Conservation (phyloP, 2,113 vertebrate species). For the Gobius niger region DNA sequence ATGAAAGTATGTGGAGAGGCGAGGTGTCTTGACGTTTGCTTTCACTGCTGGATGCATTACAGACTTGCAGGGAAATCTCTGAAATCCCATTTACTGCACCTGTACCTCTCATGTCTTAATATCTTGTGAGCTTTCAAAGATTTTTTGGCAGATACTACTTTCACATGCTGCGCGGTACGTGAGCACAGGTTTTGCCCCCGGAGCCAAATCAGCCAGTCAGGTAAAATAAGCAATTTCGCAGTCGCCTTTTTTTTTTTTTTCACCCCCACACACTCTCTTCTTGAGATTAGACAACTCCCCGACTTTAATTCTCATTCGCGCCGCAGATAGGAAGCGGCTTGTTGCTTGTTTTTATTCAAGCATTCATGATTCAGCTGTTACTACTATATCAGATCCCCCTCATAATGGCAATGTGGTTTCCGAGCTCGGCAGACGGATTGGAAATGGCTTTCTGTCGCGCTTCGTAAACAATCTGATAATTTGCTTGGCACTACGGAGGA, state of each 20-base stretch:
- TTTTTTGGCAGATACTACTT: slow-evolving; percentile 29
- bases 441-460: slow-evolving; percentile 48
- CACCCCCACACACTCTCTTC: background rate
- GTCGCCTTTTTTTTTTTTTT: slow-evolving; percentile 21
- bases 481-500: slow-evolving; percentile 19
- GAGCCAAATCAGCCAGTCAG: slow-evolving; percentile 50
- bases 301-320: slow-evolving; percentile 46
- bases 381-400: slow-evolving; percentile 45
- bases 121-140: slow-evolving; percentile 20
- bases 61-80: background rate
- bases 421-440: slow-evolving; percentile 25
- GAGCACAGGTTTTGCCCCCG: slow-evolving; percentile 24
- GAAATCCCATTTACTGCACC: slow-evolving; percentile 7
- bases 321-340: slow-evolving; percentile 44
- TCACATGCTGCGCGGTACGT: slow-evolving; percentile 26
- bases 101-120: slow-evolving; percentile 19
- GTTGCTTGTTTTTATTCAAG: slow-evolving; percentile 45
- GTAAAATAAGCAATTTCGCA: slow-evolving; percentile 60
- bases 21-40: background rate
- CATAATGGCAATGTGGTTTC: slow-evolving; percentile 31
- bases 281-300: slow-evolving; percentile 47
- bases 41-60: background rate
- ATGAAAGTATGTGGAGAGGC: too few species aligned
- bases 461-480: slow-evolving; percentile 57
- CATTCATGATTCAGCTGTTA: slow-evolving; percentile 50